These are phyloP conservation scores for Plagodis dolabraria DNA, from an alignment of 2,888 invertebrate genomes.

Conservation along the genomic window DNA sequence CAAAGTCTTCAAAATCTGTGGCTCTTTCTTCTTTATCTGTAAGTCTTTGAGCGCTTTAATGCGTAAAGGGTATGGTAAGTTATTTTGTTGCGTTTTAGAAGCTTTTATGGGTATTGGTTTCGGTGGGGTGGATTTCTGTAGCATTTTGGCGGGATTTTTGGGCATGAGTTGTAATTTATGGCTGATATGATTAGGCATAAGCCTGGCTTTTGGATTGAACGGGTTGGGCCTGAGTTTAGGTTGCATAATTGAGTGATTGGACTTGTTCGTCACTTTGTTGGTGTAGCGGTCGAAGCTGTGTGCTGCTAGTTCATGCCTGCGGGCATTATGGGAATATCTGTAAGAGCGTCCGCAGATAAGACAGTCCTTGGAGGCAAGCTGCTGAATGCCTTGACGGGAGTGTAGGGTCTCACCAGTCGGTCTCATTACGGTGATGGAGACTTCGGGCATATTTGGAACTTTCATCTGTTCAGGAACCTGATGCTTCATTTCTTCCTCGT, in stretches of 20 bases:
- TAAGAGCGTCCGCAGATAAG: constrained; percentile 79
- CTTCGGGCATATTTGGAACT: constrained; percentile 73
- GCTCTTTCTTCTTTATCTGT: constrained; percentile 80
- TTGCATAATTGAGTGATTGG: constrained; percentile 51
- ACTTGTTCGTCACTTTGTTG: constrained; percentile 69
- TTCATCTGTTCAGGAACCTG: constrained; percentile 50
- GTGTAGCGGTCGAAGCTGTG: constrained; percentile 81
- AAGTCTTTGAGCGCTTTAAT: constrained; percentile 81
- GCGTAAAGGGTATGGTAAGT: constrained; percentile 76
- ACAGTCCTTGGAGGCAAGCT: constrained; percentile 80
- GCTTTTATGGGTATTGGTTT: constrained; percentile 74
- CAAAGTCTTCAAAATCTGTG: constrained; percentile 80
- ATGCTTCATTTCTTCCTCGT: constrained; percentile 56
- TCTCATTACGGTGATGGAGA: constrained; percentile 79
- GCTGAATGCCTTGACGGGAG: constrained; percentile 77
- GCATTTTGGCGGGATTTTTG: constrained; percentile 63
- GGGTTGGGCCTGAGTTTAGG: constrained; percentile 79
- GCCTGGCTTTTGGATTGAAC: constrained; percentile 77
- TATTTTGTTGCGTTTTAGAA: constrained; percentile 63
- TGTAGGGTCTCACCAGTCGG: constrained; percentile 75
- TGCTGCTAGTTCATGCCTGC: constrained; percentile 77
- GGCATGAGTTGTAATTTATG: constrained; percentile 74
- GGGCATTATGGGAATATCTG: constrained; percentile 80
- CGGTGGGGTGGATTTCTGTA: constrained; percentile 63
- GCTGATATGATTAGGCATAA: constrained; percentile 80